Percentiles rank a stretch among this genome's conserved stretches.
Conservation (phyloP, 2,888 invertebrate genomes). For the Emmelina monodactyla region DNA sequence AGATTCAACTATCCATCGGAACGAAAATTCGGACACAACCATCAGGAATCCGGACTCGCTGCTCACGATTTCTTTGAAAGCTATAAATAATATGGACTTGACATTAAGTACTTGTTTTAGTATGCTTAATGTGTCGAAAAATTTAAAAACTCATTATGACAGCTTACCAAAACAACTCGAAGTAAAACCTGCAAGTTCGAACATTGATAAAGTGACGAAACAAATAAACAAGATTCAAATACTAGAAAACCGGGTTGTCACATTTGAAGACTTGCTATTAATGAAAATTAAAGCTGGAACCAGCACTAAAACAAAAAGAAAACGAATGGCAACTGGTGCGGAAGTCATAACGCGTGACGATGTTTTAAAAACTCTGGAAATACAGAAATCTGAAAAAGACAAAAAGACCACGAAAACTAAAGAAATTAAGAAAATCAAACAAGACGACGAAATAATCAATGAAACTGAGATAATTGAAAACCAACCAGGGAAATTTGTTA, state of each 20-base stretch:
- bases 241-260: neutral
- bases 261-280: conserved; percentile 4
- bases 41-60: too few species aligned
- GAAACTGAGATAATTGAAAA: neutral
- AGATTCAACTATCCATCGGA: too few species aligned
- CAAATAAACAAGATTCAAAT: too few species aligned
- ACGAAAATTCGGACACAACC: too few species aligned
- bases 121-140: too few species aligned
- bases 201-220: too few species aligned
- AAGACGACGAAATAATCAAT: neutral
- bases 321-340: conserved; percentile 2
- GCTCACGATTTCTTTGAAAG: too few species aligned
- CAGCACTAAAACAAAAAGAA: conserved; percentile 1
- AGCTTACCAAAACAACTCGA: too few species aligned
- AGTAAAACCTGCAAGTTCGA: too few species aligned
- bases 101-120: too few species aligned
- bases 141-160: too few species aligned
- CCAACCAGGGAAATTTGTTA: neutral
- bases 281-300: conserved; percentile 1
- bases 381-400: conserved; percentile 1
- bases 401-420: conserved; percentile 6
- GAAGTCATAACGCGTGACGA: conserved; percentile 3
- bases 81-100: too few species aligned
- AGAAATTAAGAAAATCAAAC: neutral
- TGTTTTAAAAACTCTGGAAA: neutral